phyloP scores from a whole-genome alignment of 2,797 vertebrate genomes.

The Emydoidea blandingii region DNA sequence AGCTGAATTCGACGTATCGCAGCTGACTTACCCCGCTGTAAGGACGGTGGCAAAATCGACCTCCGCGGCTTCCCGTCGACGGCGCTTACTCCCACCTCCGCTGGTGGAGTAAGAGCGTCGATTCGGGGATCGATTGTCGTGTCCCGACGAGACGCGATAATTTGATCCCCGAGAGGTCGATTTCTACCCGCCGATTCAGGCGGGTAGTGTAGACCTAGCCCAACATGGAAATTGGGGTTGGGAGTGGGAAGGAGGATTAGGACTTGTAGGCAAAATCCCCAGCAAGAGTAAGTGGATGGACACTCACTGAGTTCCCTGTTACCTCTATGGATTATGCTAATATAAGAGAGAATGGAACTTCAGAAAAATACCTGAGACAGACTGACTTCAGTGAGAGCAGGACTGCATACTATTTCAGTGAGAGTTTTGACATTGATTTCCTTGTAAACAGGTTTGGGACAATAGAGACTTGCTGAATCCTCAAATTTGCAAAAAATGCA shows the following conservation, averaged over 20 bases:
- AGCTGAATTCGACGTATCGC: no score
- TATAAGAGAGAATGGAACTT: neutral
- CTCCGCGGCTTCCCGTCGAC: no score
- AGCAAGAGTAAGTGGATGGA: neutral
- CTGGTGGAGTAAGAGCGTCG: no score
- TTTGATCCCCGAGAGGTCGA: no score
- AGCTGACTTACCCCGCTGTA: no score
- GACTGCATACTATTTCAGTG: neutral
- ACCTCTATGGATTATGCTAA: neutral
- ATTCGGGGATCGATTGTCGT: no score
- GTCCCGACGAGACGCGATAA: no score
- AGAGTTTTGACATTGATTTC: neutral
- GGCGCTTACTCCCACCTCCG: no score
- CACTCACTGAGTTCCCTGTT: neutral
- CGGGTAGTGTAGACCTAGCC: no score
- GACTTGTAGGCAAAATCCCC: neutral
- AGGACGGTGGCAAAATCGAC: no score
- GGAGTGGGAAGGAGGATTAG: neutral
- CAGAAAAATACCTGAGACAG: neutral
- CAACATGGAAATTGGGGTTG: neutral
- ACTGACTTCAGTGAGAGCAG: neutral
- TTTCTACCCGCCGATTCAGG: no score
- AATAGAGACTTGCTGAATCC: neutral
- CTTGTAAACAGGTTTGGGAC: neutral
- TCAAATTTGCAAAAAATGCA: neutral